Evolutionary conservation across 1,140 invertebrate species (phyloP).

Genomic region (Brachionus asplanchnoidis): DNA sequence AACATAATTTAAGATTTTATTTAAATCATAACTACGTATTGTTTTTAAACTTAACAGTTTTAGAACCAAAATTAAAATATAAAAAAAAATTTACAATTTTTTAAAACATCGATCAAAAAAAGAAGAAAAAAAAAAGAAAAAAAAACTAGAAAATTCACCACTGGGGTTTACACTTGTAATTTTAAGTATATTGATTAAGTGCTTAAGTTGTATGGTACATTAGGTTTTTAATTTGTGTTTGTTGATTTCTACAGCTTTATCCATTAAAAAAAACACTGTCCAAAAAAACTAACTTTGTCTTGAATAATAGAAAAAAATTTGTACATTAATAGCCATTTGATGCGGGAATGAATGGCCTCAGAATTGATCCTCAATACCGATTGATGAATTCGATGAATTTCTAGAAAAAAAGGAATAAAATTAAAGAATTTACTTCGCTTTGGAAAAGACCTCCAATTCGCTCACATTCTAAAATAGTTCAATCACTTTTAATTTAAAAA

Average conservation of each 20-base stretch:
- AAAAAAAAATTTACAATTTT: conserved; percentile 31
- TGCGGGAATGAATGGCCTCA: background rate
- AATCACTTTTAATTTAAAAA: background rate
- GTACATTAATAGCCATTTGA: background rate
- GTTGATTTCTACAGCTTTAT: background rate
- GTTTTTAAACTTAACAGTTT: background rate
- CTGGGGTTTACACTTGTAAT: conserved; percentile 13
- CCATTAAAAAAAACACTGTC: background rate
- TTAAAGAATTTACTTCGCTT: background rate
- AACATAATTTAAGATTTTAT: background rate
- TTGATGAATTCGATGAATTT: conserved; percentile 18
- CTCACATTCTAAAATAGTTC: background rate
- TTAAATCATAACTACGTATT: background rate
- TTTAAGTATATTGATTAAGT: background rate
- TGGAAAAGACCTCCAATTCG: background rate
- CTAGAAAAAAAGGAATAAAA: background rate
- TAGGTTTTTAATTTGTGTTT: background rate
- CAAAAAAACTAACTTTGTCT: background rate
- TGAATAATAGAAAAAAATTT: background rate
- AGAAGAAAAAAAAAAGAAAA: background rate
- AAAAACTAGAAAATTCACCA: conserved; percentile 15
- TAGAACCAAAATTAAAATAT: background rate
- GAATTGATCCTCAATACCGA: background rate
- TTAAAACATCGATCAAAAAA: conserved; percentile 29
- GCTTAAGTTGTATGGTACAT: background rate